These are phyloP conservation scores for Botrylloides violaceus DNA, from an alignment of 23 tunicate genomes.

Conservation along the genomic window DNA sequence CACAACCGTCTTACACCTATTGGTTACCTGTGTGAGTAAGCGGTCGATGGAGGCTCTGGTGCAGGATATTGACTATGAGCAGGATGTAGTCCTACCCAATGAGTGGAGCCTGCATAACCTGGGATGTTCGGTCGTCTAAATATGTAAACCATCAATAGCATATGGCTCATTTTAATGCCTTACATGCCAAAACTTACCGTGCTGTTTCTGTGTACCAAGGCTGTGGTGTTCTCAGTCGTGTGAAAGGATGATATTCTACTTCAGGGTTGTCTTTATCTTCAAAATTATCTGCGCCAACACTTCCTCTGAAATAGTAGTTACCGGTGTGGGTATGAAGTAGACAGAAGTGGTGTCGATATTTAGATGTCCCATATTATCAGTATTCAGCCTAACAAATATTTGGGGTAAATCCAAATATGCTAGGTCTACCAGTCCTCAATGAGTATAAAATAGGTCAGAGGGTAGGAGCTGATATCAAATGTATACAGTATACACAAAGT, in stretches of 20 bases:
- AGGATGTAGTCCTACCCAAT: slow-evolving; percentile 61
- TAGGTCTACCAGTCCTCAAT: too few species aligned
- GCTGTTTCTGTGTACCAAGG: slow-evolving; percentile 88
- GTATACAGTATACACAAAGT: too few species aligned
- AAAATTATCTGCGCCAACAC: slow-evolving; percentile 65
- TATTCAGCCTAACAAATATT: too few species aligned
- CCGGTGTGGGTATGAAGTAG: too few species aligned
- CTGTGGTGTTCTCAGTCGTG: slow-evolving; percentile 49
- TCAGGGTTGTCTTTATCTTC: slow-evolving; percentile 85
- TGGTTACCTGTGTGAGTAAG: slow-evolving; percentile 61
- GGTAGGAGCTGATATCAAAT: too few species aligned
- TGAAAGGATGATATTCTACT: slow-evolving; percentile 63
- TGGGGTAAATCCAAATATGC: too few species aligned
- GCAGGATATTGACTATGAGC: slow-evolving; percentile 77
- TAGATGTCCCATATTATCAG: neutral
- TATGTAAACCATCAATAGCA: neutral
- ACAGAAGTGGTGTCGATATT: neutral
- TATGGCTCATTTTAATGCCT: too few species aligned
- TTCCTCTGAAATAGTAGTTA: slow-evolving; percentile 44
- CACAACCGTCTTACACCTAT: neutral
- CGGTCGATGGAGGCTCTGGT: slow-evolving; percentile 84
- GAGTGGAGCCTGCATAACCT: slow-evolving; percentile 64
- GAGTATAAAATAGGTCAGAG: too few species aligned
- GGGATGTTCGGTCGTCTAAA: slow-evolving; percentile 80
- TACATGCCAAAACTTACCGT: slow-evolving; percentile 48